Evolutionary conservation across 2,797 vertebrate species (phyloP), one percentile per base, ranked within the genome.

Genomic region (Otolemur crassicaudatus): DNA sequence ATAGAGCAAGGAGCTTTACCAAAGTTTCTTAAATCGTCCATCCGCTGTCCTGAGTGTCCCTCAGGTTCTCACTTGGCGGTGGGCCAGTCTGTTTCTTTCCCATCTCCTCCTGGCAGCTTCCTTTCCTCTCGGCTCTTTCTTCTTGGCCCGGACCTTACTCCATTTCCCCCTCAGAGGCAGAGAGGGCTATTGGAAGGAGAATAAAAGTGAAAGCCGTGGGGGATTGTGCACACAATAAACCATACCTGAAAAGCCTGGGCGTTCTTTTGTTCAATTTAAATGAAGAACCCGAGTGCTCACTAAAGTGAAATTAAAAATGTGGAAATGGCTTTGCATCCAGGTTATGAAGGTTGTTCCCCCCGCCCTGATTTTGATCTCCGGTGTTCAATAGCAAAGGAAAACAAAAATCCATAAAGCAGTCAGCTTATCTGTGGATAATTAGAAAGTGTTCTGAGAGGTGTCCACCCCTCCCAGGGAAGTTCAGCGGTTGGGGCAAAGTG

Each of bases 281-380:
- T 58, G 37, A 89, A 93, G 73, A 94, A 63, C 3, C 53, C 1
- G 9, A 63, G 25, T 40, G 5, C n/a, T 70, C 31, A 89, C n/a
- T 65, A 56, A 46, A 23, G 27, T 70, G 84, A 92, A 95, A 87
- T 69, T 79, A n/a, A 77, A 73, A 85, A 60, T 53, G 81, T n/a
- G 40, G 58, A 90, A 87, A 95, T 84, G 14, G 46, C 23, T 97
- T 96, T 94, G 65, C 63, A 77, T 61, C 20, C 17, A 63, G 65
- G 43, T 79, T 43, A 70, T 22, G 22, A 86, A 22, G 49, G 49
- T 53, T 14, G 49, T 53, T 14, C 4, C 3, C 49, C 49, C 4
- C 14, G 4, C 4, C 60, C 3, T 19, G 49, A 95, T 94, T 85
- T 73, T 90, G 67, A 79, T 85, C 13, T 34, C 77, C 85, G 6